Evolutionary conservation across 1,140 invertebrate species (phyloP).

Genomic region (Mercenaria mercenaria): DNA sequence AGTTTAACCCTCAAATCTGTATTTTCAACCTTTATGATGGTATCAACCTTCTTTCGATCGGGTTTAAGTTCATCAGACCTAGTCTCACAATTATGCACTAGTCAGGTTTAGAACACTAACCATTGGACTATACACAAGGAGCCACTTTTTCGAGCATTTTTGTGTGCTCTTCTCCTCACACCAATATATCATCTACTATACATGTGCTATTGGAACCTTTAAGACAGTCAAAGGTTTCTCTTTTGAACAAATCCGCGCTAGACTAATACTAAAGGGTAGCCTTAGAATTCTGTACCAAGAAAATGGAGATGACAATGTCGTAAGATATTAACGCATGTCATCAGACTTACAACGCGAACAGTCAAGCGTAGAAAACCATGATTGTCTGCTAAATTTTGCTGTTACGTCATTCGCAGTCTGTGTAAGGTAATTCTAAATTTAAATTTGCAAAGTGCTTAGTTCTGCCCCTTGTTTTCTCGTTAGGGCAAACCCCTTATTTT

Average conservation of each 20-base stretch:
- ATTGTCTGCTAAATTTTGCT: conserved; percentile 40
- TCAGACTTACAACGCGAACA: conserved; percentile 78
- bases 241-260: background rate
- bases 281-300: conserved; percentile 67
- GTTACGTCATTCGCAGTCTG: conserved; percentile 55
- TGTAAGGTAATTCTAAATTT: too few species aligned
- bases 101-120: too few species aligned
- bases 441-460: too few species aligned
- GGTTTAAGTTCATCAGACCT: conserved; percentile 49
- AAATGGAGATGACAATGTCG: background rate
- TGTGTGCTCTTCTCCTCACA: too few species aligned
- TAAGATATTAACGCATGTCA: conserved; percentile 72
- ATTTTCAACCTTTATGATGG: conserved; percentile 47
- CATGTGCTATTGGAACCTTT: too few species aligned
- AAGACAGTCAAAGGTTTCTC: background rate
- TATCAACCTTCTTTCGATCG: conserved; percentile 59
- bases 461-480: too few species aligned
- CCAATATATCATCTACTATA: too few species aligned
- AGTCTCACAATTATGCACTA: background rate
- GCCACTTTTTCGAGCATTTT: too few species aligned
- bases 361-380: conserved; percentile 68
- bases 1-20: conserved; percentile 48
- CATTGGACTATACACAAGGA: too few species aligned
- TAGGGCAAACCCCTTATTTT: too few species aligned
- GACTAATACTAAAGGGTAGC: conserved; percentile 18